These are phyloP conservation scores for Mellilla xanthometata DNA, from an alignment of 2,888 invertebrate genomes.

Conservation along the genomic window DNA sequence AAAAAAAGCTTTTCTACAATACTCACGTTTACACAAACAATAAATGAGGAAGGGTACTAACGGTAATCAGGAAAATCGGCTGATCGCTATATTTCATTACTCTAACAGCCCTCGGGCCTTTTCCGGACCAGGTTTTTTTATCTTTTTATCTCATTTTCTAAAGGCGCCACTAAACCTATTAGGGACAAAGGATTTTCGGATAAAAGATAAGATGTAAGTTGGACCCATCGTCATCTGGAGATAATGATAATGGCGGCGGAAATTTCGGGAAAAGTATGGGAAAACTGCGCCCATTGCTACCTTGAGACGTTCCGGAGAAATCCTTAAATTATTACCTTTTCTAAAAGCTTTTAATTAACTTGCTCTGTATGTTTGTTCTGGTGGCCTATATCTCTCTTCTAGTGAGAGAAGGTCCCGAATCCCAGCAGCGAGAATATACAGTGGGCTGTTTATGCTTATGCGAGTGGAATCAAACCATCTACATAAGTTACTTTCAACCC, in stretches of 20 bases:
- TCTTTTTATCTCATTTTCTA: slow-evolving; percentile 27
- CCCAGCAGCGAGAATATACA: no score
- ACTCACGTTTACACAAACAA: slow-evolving; percentile 3
- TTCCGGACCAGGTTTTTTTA: slow-evolving; percentile 12
- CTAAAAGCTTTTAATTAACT: no score
- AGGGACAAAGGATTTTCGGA: slow-evolving; percentile 44
- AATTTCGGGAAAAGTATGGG: slow-evolving; percentile 38
- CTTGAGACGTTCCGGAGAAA: no score
- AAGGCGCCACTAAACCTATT: slow-evolving; percentile 43
- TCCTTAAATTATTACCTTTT: no score
- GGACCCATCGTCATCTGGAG: slow-evolving; percentile 50
- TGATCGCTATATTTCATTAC: slow-evolving; percentile 18
- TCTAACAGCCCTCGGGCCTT: slow-evolving; percentile 4
- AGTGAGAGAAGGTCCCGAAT: no score
- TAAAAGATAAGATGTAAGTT: slow-evolving; percentile 49
- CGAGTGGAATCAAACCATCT: no score
- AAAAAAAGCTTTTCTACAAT: not conserved
- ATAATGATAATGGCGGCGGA: slow-evolving; percentile 58
- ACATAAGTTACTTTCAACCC: no score
- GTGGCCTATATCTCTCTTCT: no score
- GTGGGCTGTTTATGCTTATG: no score
- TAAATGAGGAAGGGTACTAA: slow-evolving; percentile 14
- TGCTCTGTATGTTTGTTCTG: no score
- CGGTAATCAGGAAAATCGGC: slow-evolving; percentile 6
- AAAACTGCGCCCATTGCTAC: not conserved